Evolutionary conservation across 1,140 invertebrate species (phyloP).

Genomic region (Sarcophaga peregrina): DNA sequence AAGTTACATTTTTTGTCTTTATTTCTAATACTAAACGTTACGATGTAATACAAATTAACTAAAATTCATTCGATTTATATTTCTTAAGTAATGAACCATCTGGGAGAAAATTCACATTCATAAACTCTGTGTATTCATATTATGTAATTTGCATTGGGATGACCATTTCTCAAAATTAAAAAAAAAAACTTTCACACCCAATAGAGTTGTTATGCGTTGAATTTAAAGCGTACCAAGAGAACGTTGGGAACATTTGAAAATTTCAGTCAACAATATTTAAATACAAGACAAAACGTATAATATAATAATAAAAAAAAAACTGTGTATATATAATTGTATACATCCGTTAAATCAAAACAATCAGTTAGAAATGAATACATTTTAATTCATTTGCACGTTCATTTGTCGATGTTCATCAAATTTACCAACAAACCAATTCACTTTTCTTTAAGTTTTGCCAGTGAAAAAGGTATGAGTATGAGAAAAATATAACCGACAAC

Average conservation of each 20-base stretch:
- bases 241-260: background rate
- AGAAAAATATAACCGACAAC: background rate
- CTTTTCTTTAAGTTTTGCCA: background rate
- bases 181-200: background rate
- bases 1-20: no score
- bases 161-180: background rate
- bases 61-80: background rate
- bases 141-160: background rate
- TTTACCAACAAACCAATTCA: background rate
- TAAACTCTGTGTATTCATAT: background rate
- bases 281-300: no score
- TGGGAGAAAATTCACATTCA: background rate
- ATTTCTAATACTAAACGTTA: no score
- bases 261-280: no score
- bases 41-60: no score
- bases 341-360: background rate
- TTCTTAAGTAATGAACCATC: background rate
- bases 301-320: no score
- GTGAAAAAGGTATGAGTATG: background rate
- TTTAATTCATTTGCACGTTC: background rate
- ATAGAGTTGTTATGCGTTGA: background rate
- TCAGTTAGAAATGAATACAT: background rate
- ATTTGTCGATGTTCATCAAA: background rate
- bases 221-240: constrained; percentile 9
- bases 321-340: no score